Evolutionary conservation across 2,113 vertebrate species (phyloP), one percentile per base, ranked within the genome.

Genomic region (Reinhardtius hippoglossoides): DNA sequence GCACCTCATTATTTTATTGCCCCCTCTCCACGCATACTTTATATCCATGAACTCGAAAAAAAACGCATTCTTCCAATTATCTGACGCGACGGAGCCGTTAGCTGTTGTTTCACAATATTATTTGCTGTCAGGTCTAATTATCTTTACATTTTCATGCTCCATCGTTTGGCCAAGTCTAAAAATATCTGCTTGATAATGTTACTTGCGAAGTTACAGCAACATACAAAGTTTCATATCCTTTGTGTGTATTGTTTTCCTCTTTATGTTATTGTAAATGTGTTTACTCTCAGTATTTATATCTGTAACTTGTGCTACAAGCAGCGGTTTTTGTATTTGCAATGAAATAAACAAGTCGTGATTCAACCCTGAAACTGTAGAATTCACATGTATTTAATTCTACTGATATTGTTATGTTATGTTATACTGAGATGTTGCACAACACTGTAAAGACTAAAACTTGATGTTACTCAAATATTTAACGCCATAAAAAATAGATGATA

Each of bases 1-100:
- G 66, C 60, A 26, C 65, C 69, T 87, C 88, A 84, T 91, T 89
- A 84, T 87, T 81, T 78, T 50, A 74, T 69, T 65, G 55, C 66
- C n/a, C 9, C 40, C 35, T 23, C 52, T 70, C 20, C 14, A 12
- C 12, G 3, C 40, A 13, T 2, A 42, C 12, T 42, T 42, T 50
- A 23, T 56, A 26, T 27, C 24, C 52, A 13, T 35, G 16, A 2
- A 18, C 0, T 26, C 24, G 48, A 64, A 54, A 60, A 74, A 44
- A 60, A 74, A 44, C 10, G 24, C 35, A 10, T 67, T 26, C 37
- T 27, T 69, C 44, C 73, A 60, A 85, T 87, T 68, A 78, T 42
- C 54, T 7, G 8, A 59, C 15, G 24, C 62, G 67, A 48, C 66
- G 52, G n/a, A 26, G 35, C 9, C 44, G 21, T 54, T 1, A 15